phyloP scores from a whole-genome alignment of 2,113 vertebrate species.

The Cryptoleucopteryx plumbea region DNA sequence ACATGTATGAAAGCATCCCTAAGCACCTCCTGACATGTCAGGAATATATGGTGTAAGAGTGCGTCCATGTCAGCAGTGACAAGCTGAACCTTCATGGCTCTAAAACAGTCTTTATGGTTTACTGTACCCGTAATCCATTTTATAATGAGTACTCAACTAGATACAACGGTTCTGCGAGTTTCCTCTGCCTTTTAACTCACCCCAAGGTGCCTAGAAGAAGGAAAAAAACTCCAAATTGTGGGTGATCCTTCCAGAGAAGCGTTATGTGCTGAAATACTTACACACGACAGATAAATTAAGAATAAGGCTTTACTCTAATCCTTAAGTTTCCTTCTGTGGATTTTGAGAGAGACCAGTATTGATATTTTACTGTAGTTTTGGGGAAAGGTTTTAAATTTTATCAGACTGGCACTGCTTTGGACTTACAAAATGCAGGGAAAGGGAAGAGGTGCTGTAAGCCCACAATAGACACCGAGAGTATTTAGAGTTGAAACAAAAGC shows the following conservation, averaged over 20 bases:
- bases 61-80: slow-evolving; percentile 45
- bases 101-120: slow-evolving; percentile 55
- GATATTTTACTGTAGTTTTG: neutral
- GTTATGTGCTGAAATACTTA: neutral
- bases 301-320: slow-evolving; percentile 43
- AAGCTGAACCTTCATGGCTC: slow-evolving; percentile 58
- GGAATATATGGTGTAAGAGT: slow-evolving; percentile 30
- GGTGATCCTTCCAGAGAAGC: neutral
- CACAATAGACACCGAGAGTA: fast-evolving
- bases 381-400: neutral
- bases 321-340: slow-evolving; percentile 19
- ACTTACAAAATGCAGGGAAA: neutral
- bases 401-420: neutral
- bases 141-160: slow-evolving; percentile 48
- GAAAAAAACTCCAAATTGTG: neutral
- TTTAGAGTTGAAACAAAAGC: neutral
- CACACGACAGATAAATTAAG: neutral
- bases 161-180: neutral
- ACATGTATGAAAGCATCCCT: slow-evolving; percentile 58
- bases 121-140: slow-evolving; percentile 3
- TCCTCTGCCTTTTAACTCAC: slow-evolving; percentile 30
- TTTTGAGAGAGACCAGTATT: neutral
- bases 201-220: neutral
- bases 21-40: slow-evolving; percentile 51
- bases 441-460: neutral